Percentiles rank a stretch among this genome's conserved stretches.
Evolutionary conservation across 2,888 invertebrate genomes (phyloP).

Genomic region (Papilio elwesi): DNA sequence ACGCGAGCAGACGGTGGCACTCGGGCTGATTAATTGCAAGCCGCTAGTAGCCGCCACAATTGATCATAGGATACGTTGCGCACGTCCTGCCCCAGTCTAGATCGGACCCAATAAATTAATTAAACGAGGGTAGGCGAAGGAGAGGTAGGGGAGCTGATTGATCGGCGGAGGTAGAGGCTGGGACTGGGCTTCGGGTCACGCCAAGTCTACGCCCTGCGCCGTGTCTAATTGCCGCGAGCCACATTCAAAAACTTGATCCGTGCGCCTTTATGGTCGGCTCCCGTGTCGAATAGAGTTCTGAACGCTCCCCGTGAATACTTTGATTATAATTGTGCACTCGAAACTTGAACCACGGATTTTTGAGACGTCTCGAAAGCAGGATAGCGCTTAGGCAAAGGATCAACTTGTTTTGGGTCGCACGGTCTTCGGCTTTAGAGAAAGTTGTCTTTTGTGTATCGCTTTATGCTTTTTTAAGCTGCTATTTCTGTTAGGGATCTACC

Average conservation of each 20-base stretch:
- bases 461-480: constrained; percentile 28
- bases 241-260: constrained; percentile 66
- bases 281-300: constrained; percentile 44
- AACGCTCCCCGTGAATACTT: constrained; percentile 41
- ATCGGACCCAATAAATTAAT: constrained; percentile 64
- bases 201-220: constrained; percentile 55
- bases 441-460: constrained; percentile 41
- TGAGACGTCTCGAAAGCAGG: constrained; percentile 34
- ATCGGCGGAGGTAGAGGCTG: constrained; percentile 51
- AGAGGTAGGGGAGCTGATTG: constrained; percentile 59
- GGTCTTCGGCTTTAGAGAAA: constrained; percentile 41
- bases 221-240: constrained; percentile 63
- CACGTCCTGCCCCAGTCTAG: constrained; percentile 35
- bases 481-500: constrained; percentile 31
- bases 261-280: constrained; percentile 52
- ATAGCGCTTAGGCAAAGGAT: constrained; percentile 39
- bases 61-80: constrained; percentile 38
- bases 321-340: constrained; percentile 43
- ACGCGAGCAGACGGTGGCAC: constrained; percentile 26
- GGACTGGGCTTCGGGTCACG: constrained; percentile 58
- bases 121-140: constrained; percentile 52
- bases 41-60: constrained; percentile 30
- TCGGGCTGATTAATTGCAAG: constrained; percentile 37
- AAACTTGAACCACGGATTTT: constrained; percentile 36
- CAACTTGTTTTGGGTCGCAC: constrained; percentile 41